Percentiles rank a stretch among this genome's conserved stretches.
Conservation (phyloP, 2,113 vertebrate species). For the Chauna torquata region DNA sequence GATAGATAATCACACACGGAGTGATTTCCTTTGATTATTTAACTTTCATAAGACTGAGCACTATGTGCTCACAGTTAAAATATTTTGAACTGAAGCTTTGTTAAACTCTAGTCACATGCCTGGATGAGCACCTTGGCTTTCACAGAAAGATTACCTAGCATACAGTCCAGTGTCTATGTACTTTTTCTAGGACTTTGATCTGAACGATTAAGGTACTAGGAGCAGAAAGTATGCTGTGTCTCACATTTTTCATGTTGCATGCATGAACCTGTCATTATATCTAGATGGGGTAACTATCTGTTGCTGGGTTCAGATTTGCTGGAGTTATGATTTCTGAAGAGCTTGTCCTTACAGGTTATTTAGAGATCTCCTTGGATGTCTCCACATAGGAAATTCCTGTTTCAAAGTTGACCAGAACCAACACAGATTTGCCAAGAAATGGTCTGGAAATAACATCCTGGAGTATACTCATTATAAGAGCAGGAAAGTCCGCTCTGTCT, state of each 20-base stretch:
- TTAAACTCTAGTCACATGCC: neutral
- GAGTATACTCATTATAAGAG: neutral
- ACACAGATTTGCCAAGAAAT: neutral
- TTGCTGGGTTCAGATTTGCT: neutral
- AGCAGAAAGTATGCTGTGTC: neutral
- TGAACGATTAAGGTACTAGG: too few species aligned
- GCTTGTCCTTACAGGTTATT: neutral
- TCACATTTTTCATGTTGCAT: neutral
- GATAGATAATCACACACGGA: neutral
- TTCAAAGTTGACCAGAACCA: neutral
- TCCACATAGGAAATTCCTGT: neutral
- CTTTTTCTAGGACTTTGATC: neutral
- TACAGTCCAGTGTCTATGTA: too few species aligned
- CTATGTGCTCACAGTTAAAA: neutral
- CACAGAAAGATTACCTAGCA: neutral
- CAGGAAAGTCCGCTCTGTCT: neutral
- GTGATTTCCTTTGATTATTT: neutral
- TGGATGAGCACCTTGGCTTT: neutral
- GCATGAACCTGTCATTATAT: accelerated
- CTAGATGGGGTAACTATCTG: neutral
- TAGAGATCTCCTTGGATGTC: neutral
- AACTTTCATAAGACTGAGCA: neutral
- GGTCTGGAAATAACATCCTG: neutral
- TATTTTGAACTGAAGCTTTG: neutral
- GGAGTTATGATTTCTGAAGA: neutral